Base-by-base conservation (phyloP, 2,113 vertebrate genomes). In the Catharus minimus region DNA sequence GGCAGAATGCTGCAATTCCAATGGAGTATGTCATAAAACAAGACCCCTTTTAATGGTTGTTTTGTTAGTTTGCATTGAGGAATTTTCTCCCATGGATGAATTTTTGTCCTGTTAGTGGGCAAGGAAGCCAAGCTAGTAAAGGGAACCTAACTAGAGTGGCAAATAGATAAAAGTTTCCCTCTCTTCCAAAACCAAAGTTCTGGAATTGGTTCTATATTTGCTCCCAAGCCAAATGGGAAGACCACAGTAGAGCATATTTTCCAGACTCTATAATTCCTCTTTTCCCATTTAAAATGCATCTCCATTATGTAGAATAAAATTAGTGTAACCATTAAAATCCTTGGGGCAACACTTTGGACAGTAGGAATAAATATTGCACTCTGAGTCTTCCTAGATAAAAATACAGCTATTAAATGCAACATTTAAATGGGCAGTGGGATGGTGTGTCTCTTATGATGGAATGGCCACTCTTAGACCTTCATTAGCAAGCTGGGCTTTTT, bases 1-100 rank as follows among this genome's bases (percentile, higher is more conserved):
- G 94, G 95, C 97, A 98, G 97, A 97, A 98, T 97, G 91, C 89
- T 67, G 72, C 88, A 86, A 69, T 95, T 90, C 82, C 96, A 96
- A 67, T 93, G 94, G 94, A 91, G 93, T 92, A 93, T 95, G 82
- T 86, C 87, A 71, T 95, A 95, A 96, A 95, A 96, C 91, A 93
- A 95, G 94, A 62, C 86, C 82, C 72, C 50, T 93, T 95, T 95
- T 96, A 89, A 95, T 95, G 62, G 89, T 84, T 91, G 91, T 88
- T 95, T 94, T 92, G 73, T 94, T 95, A 92, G 85, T 92, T 89
- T 88, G 86, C 50, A 69, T 57, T 92, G 77, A 89, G 75, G 61
- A 93, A 43, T 91, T 94, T 82, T 95, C 92, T 97, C 93, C 69
- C 58, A 26, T 77, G 52, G 41, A 55, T 78, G 56, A 57, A 74